Evolutionary conservation across 2,888 invertebrate species (phyloP).

Genomic region (Diarsia dahlii): DNA sequence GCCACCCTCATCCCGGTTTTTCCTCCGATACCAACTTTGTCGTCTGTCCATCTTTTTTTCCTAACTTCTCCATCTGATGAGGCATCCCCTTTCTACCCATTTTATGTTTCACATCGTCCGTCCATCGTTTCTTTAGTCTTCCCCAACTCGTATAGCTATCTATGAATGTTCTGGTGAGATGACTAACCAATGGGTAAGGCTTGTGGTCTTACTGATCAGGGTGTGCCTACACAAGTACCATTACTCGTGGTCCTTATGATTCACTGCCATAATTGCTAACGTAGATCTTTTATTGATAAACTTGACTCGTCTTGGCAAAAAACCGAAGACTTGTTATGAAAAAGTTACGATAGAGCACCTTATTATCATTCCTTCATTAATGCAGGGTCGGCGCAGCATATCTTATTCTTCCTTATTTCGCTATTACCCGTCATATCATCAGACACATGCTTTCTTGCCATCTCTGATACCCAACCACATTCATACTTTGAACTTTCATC

Average conservation of each 20-base stretch:
- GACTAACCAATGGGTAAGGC: not conserved
- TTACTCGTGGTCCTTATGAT: constrained; percentile 24
- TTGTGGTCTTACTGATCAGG: constrained; percentile 9
- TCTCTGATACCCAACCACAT: too few species aligned
- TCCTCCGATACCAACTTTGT: too few species aligned
- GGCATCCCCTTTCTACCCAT: too few species aligned
- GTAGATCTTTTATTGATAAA: constrained; percentile 21
- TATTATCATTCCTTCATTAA: too few species aligned
- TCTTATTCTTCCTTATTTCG: too few species aligned
- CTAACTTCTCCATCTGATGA: not conserved
- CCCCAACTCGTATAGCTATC: not conserved
- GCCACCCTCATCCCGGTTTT: too few species aligned
- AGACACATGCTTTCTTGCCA: too few species aligned
- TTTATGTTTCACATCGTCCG: not conserved
- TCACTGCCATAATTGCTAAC: constrained; percentile 31
- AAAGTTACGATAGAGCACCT: not conserved
- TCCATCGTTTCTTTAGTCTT: not conserved
- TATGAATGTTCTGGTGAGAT: not conserved
- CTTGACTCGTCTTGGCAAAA: not conserved
- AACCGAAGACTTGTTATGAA: not conserved
- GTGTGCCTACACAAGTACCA: constrained; percentile 10
- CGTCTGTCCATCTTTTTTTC: too few species aligned
- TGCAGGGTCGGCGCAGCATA: too few species aligned
- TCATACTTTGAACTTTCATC: too few species aligned
- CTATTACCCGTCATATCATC: too few species aligned